These are phyloP conservation scores for Hepsetus odoe DNA, from an alignment of 2,113 vertebrate genomes.

Conservation along the genomic window DNA sequence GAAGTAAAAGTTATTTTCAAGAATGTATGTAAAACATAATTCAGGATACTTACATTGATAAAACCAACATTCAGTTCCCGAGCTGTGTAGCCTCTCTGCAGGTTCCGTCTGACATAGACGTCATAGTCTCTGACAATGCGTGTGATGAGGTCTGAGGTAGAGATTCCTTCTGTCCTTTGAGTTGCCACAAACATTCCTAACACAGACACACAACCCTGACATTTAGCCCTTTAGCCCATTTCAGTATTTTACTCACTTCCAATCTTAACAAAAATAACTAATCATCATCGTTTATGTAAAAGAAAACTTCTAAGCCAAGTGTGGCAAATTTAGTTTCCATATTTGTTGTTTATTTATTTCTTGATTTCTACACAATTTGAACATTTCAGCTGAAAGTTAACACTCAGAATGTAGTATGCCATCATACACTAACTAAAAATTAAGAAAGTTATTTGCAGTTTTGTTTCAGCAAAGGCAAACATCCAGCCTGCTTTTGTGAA, in stretches of 20 bases:
- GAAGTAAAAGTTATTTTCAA: neutral
- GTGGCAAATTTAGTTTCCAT: no score
- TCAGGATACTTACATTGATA: constrained; percentile 84
- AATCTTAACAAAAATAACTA: neutral
- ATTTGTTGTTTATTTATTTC: no score
- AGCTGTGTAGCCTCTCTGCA: constrained; percentile 96
- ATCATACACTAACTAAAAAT: no score
- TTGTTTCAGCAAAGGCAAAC: no score
- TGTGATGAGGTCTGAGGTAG: constrained; percentile 96
- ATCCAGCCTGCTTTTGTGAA: neutral
- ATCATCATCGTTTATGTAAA: neutral
- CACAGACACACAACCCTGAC: constrained; percentile 5
- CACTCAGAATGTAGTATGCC: no score
- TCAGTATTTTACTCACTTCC: neutral
- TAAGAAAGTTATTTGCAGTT: no score
- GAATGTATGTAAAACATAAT: neutral
- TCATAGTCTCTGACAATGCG: constrained; percentile 96
- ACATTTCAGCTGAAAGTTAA: no score
- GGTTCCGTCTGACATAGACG: constrained; percentile 92
- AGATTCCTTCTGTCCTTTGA: constrained; percentile 96
- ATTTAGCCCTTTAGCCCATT: neutral
- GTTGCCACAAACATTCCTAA: constrained; percentile 97
- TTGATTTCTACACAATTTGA: no score
- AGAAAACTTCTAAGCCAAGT: no score
- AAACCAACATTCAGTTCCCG: constrained; percentile 98